Conservation (phyloP, 2,888 invertebrate genomes). For the Tetanocera ferruginea region DNA sequence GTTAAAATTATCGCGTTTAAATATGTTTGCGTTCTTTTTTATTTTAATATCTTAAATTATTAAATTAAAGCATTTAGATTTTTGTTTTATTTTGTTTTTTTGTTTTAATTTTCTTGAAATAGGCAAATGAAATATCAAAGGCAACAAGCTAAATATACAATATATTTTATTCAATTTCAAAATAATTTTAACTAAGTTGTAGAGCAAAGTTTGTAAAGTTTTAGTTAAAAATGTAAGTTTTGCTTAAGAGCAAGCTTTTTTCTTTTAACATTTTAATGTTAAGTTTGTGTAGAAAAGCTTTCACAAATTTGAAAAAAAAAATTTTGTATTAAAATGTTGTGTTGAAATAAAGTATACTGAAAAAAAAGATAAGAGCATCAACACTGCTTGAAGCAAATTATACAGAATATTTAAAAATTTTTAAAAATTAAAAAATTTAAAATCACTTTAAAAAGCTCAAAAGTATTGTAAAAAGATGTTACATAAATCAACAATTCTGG, state of each 20-base stretch:
- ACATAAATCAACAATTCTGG: too few relatives aligned
- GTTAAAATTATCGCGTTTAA: neutral
- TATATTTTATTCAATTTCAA: conserved; percentile 4
- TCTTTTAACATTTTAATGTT: too few relatives aligned
- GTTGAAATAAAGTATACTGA: too few relatives aligned
- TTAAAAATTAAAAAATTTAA: too few relatives aligned
- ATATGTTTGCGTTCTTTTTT: neutral
- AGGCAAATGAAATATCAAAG: conserved; percentile 20
- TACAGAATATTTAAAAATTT: too few relatives aligned
- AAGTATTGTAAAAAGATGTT: too few relatives aligned
- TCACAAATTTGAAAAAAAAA: neutral
- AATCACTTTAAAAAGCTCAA: too few relatives aligned
- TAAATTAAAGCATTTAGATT: conserved; percentile 14
- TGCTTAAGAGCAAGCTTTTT: too few relatives aligned
- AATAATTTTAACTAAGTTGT: neutral
- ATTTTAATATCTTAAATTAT: neutral
- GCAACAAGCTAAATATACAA: conserved; percentile 18
- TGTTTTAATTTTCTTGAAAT: conserved; percentile 7
- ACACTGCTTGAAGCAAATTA: too few relatives aligned
- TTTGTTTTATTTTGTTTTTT: neutral
- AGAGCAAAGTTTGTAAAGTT: neutral
- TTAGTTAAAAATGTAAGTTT: neutral
- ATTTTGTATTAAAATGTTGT: neutral
- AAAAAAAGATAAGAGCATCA: too few relatives aligned
- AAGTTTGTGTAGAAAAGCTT: neutral